phyloP scores from a whole-genome alignment of 1,140 invertebrate genomes.

The Aculops lycopersici region DNA sequence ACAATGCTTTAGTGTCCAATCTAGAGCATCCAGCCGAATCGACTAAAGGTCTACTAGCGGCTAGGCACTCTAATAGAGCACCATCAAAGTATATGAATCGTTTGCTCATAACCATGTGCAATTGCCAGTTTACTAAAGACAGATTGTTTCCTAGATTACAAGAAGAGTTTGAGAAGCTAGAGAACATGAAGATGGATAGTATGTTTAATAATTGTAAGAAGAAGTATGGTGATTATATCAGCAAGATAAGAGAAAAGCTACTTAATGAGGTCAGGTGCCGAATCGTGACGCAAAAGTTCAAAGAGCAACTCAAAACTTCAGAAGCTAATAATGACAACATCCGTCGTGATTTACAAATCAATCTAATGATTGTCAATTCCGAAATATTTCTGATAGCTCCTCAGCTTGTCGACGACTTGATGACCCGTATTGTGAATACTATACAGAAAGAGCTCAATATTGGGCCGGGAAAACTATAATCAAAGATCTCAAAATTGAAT shows the following conservation, averaged over 20 bases:
- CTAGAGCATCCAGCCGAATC: not conserved
- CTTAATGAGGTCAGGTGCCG: too few species aligned
- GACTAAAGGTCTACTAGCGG: not conserved
- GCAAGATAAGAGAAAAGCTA: slow-evolving; percentile 22
- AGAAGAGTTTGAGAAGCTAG: slow-evolving; percentile 25
- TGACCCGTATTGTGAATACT: slow-evolving; percentile 53
- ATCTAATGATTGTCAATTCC: slow-evolving; percentile 61
- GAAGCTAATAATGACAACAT: slow-evolving; percentile 9
- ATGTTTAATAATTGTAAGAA: slow-evolving; percentile 15
- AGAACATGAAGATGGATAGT: slow-evolving; percentile 32
- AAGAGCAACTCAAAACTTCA: not conserved
- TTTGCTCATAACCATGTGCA: slow-evolving; percentile 50
- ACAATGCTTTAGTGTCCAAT: slow-evolving; percentile 6
- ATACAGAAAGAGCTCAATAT: slow-evolving; percentile 72
- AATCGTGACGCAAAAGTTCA: not conserved
- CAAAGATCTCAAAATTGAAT: too few species aligned
- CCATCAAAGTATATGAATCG: slow-evolving; percentile 25
- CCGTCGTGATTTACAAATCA: slow-evolving; percentile 50
- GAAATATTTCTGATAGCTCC: slow-evolving; percentile 59
- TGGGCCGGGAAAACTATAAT: too few species aligned
- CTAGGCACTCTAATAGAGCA: not conserved
- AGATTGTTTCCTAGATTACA: slow-evolving; percentile 33
- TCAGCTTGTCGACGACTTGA: slow-evolving; percentile 31
- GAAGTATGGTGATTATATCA: slow-evolving; percentile 16
- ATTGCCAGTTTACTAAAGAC: slow-evolving; percentile 47